Evolutionary conservation across 2,888 invertebrate genomes (phyloP).

Genomic region (Diogma glabrata): DNA sequence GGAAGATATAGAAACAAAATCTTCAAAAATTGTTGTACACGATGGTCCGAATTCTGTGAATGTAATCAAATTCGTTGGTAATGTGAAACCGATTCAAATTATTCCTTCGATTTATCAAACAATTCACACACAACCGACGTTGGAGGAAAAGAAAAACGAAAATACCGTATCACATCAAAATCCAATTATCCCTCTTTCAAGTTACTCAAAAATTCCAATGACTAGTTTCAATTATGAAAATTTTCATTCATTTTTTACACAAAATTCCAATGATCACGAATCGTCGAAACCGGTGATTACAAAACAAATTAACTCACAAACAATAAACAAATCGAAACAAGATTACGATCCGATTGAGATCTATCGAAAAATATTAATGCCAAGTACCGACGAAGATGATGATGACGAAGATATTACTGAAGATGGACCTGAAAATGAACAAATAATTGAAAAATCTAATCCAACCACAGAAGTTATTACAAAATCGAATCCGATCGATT

Average conservation of each 20-base stretch:
- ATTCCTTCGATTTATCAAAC: background rate
- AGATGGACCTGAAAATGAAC: background rate
- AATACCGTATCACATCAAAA: background rate
- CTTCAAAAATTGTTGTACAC: too few species aligned
- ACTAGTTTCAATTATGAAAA: too few species aligned
- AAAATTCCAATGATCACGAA: too few species aligned
- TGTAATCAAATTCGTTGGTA: constrained; percentile 12
- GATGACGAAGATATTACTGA: constrained; percentile 11
- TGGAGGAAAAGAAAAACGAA: too few species aligned
- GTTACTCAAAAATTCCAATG: too few species aligned
- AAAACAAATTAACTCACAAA: background rate
- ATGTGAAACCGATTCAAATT: constrained; percentile 1
- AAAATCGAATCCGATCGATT: constrained; percentile 17
- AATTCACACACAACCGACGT: background rate
- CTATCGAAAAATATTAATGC: constrained; percentile 26
- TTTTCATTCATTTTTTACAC: too few species aligned
- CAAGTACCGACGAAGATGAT: constrained; percentile 22
- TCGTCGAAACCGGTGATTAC: too few species aligned
- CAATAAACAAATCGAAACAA: constrained; percentile 19
- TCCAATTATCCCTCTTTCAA: too few species aligned
- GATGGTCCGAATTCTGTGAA: constrained; percentile 8
- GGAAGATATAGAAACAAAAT: too few species aligned
- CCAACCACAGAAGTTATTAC: background rate
- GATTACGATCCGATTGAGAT: constrained; percentile 27
- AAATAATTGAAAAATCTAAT: too few species aligned